Base-by-base conservation (phyloP, 2,888 invertebrate genomes). In the Sericinus montela region DNA sequence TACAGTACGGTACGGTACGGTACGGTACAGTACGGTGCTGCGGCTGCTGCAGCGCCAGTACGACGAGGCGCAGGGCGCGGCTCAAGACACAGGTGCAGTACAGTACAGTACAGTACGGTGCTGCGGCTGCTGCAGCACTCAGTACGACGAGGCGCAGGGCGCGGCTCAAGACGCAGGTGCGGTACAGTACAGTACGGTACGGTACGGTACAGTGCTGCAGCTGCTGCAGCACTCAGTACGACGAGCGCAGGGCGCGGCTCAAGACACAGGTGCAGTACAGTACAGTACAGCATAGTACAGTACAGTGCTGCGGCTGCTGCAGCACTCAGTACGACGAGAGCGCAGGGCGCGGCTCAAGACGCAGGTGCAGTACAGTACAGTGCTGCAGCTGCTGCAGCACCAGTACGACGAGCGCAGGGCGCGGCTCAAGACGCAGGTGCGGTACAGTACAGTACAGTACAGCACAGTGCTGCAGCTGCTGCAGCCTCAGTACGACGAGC, bases 141-240 rank as follows among this genome's bases (percentile, higher is more conserved):
- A 19, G 19, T 19, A 19, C 19, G 94, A 94, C 50, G 92, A 95
- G 59, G n/a, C 96, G 97, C 76, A 97, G 96, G 74, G 95, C 19
- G 19, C 94, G 95, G 60, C 94, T 97, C 60, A 98, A 25, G 83
- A 93, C 94, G 9, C 13, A 19, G 25, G 25, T 25, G 8, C 3
- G 99, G 99, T 2, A 99, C n/a, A n/a, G n/a, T n/a, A n/a, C n/a
- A n/a, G n/a, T n/a, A n/a, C n/a, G 99, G 78, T 99, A 99, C n/a
- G n/a, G n/a, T 6, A 99, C 99, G n/a, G n/a, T n/a, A n/a, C n/a
- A 9, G 98, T 98, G 80, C 86, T 99, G 54, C 99, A 98, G 78
- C 97, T n/a, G 61, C 80, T 99, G 51, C 94, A 97, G 75, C 92
- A 94, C 45, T n/a, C 96, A 98, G 77, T 98, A 97, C 75, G 94